Conservation (phyloP, 2,113 vertebrate species). For the Scytalopus superciliaris region DNA sequence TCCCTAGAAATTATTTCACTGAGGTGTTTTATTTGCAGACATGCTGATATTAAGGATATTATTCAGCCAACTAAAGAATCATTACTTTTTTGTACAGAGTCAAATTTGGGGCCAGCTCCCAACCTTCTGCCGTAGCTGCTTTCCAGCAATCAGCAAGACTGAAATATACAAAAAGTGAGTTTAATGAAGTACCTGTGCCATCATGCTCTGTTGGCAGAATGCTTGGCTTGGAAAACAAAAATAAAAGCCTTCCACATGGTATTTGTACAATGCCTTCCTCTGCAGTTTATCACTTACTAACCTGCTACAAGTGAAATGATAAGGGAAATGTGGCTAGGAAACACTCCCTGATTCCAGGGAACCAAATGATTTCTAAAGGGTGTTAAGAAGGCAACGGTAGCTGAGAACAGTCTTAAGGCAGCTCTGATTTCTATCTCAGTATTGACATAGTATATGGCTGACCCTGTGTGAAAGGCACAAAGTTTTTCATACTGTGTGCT, state of each 20-base stretch:
- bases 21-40: background rate
- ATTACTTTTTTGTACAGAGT: background rate
- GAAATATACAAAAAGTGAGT: background rate
- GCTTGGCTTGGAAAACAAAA: background rate
- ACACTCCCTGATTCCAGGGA: background rate
- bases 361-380: background rate
- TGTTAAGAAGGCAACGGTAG: background rate
- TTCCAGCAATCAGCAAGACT: background rate
- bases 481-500: background rate
- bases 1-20: background rate
- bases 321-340: background rate
- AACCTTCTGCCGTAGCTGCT: background rate
- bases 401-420: background rate
- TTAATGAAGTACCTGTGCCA: background rate
- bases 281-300: background rate
- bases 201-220: background rate
- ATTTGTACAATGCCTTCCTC: background rate
- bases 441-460: fast-evolving
- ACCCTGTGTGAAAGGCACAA: background rate
- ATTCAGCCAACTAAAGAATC: background rate
- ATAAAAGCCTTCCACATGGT: fast-evolving
- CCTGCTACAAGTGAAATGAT: background rate
- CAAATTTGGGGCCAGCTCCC: background rate
- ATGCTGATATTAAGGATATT: background rate
- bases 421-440: background rate